Evolutionary conservation across 2,888 invertebrate species (phyloP), one percentile per base, ranked within the genome.

Genomic region (Cremastobaeus sp.): DNA sequence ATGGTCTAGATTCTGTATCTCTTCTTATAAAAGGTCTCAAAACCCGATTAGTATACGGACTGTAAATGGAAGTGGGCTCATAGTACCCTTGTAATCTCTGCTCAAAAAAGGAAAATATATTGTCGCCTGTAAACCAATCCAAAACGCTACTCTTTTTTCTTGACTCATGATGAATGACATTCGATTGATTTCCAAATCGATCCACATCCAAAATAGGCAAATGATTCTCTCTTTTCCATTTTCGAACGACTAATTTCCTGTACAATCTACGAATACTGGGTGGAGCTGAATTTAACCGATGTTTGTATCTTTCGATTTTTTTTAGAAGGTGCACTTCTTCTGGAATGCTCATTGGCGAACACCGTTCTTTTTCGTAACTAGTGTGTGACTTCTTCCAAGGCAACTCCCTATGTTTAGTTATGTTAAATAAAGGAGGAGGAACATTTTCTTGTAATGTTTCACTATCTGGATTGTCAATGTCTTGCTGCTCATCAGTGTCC

Each of bases 1-100:
- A 85, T 0, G 97, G 95, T 45, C 84, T 88, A 12, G 91, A 90
- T 70, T 90, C 89, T 4, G 86, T 84, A 84, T 96, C 95, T 78
- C 95, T 89, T 76, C 94, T 90, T 76, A 97, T 96, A 87, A 92
- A 96, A 0, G 97, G 96, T 87, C 95, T 94, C 60, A 97, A 89
- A 55, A 92, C 87, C 54, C 93, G 91, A 74, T 91, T 92, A 3
- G 93, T 93, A 83, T 93, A 92, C 0, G 93, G 91, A 21, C 94
- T 94, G 62, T 93, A 89, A 82, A 93, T 91, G 9, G 90, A 84
- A 37, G 90, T 87, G 15, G 90, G 88, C 72, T 90, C 90, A 18
- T 88, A 86, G 66, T 86, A 85, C 0, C 92, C 90, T 17, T 91
- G 88, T 11, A 93, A 84, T 47, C 90, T 80, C 65, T 86, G 87